These are phyloP conservation scores for Microctenopoma stevenorrisi DNA, from an alignment of 2,797 vertebrate genomes.

Conservation along the genomic window DNA sequence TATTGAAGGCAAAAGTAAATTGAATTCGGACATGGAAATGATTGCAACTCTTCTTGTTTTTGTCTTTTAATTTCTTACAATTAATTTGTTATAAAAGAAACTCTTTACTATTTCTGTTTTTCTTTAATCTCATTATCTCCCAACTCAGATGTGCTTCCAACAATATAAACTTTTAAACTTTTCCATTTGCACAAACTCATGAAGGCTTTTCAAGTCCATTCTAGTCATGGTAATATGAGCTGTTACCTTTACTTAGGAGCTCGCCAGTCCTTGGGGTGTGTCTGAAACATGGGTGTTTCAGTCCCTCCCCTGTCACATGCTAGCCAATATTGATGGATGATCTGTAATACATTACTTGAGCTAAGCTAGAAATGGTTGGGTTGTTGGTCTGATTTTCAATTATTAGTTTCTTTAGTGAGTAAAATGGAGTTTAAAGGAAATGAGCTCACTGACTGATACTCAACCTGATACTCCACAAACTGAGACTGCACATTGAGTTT, in stretches of 20 bases:
- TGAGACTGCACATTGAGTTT: no score
- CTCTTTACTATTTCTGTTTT: constrained; percentile 27
- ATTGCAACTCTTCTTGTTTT: constrained; percentile 20
- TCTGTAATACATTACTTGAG: constrained; percentile 45
- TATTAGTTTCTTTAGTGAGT: constrained; percentile 19
- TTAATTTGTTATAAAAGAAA: constrained; percentile 45
- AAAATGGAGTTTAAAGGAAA: constrained; percentile 27
- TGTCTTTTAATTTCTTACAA: constrained; percentile 39
- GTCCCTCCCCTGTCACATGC: constrained; percentile 19
- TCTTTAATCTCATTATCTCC: constrained; percentile 39
- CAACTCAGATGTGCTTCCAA: constrained; percentile 25
- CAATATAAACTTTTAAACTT: constrained; percentile 56
- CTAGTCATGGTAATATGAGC: constrained; percentile 41
- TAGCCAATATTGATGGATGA: constrained; percentile 56
- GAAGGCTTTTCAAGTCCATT: constrained; percentile 48
- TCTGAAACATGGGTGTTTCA: constrained; percentile 45
- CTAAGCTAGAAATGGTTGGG: constrained; percentile 13
- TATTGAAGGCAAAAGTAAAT: constrained; percentile 55
- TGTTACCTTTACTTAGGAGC: constrained; percentile 49
- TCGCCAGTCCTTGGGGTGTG: constrained; percentile 25
- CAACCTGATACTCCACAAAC: background rate
- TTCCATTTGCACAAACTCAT: constrained; percentile 39
- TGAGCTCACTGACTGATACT: constrained; percentile 9
- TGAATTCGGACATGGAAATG: constrained; percentile 42
- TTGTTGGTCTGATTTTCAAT: constrained; percentile 18